Evolutionary conservation across 1,140 invertebrate species (phyloP), one percentile per base, ranked within the genome.

Genomic region (Drosophila persimilis): DNA sequence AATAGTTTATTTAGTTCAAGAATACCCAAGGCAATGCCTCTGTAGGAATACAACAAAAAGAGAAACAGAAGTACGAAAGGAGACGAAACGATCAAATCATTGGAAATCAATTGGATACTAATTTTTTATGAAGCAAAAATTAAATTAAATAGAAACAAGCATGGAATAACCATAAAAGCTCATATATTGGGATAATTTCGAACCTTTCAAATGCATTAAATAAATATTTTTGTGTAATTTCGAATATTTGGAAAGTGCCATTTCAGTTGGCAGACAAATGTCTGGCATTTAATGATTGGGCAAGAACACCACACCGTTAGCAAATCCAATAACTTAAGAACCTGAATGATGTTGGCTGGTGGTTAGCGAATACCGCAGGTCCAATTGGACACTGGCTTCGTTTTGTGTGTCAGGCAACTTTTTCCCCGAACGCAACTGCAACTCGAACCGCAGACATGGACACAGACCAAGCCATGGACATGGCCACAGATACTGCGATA

Each of bases 1-100:
- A 86, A 86, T 86, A 86, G 83, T 88, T 86, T 88, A 86, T 86
- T 86, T 89, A 86, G 81, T 67, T 75, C 73, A 66, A 47, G 77
- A 66, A 41, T 48, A 62, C 31, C 35, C n/a, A 17, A 20, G 31
- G 62, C 35, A 47, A 35, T 43, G 51, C 48, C n/a, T 24, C 48
- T 52, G 3, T 29, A 3, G 41, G 29, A n/a, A 35, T 15, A 6
- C 3, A 20, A 20, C 15, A 69, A 22, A 9, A 9, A 3, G 0
- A 8, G 8, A 11, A 48, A 52, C 66, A 50, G 29, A 41, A 67
- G 31, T 39, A 48, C 11, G 17, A 11, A 47, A 3, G 3, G 4
- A 47, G 46, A 20, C 3, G 15, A 13, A 26, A 13, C 29, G 52
- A 44, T 66, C 35, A 67, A 51, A 17, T 45, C 41, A 4, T 17